A percentile compares a stretch with the other conserved stretches of the same genome.
Evolutionary conservation across 1,140 invertebrate species (phyloP).

Genomic region (Periplaneta americana): DNA sequence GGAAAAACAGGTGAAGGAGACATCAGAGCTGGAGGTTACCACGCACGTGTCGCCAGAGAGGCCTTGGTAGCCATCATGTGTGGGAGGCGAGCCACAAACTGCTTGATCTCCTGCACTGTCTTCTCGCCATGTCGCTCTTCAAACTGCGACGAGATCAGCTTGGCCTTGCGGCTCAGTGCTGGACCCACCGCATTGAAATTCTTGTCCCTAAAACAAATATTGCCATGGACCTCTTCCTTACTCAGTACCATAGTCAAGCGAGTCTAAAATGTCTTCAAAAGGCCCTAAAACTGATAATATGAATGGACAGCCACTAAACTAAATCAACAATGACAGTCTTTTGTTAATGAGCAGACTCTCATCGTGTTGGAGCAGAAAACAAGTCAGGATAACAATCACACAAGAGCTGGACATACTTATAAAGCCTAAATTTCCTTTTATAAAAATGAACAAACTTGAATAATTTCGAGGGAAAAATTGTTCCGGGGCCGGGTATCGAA

Average conservation of each 20-base stretch:
- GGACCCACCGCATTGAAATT: constrained; percentile 90
- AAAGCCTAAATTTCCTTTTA: too few species aligned
- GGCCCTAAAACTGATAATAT: not conserved
- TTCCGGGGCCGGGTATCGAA: too few species aligned
- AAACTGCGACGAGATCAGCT: constrained; percentile 77
- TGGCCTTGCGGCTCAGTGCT: constrained; percentile 81
- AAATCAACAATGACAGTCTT: too few species aligned
- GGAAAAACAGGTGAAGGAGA: too few species aligned
- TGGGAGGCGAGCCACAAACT: constrained; percentile 85
- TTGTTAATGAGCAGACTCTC: too few species aligned
- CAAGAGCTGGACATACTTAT: too few species aligned
- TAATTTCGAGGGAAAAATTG: too few species aligned
- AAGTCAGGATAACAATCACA: not conserved
- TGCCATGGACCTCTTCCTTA: too few species aligned
- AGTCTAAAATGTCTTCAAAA: not conserved
- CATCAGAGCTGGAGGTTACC: too few species aligned
- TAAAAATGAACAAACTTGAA: too few species aligned
- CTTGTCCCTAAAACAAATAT: constrained; percentile 75
- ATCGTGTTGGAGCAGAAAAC: too few species aligned
- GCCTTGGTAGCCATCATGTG: constrained; percentile 79
- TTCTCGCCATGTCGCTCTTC: constrained; percentile 82
- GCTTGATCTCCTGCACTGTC: constrained; percentile 89
- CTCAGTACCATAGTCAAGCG: constrained; percentile 1
- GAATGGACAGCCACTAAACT: not conserved
- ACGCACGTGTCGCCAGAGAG: constrained; percentile 63